Evolutionary conservation across 2,113 vertebrate species (phyloP).

Genomic region (Vireo altiloquus): DNA sequence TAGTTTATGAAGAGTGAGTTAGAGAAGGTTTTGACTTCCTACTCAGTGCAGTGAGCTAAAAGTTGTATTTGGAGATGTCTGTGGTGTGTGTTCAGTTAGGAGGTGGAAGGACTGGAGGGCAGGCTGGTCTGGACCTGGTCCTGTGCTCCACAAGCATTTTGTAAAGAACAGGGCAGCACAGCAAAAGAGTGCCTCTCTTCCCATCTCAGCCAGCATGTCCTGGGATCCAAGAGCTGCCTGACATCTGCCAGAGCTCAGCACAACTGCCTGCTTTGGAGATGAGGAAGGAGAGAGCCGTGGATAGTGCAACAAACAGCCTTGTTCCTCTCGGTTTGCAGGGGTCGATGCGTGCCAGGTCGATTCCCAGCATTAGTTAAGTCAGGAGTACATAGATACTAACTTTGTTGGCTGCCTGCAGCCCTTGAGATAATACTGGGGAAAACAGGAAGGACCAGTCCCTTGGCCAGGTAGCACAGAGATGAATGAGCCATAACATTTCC

Average conservation of each 20-base stretch:
- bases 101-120: background rate
- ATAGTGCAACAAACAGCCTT: background rate
- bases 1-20: background rate
- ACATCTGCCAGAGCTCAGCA: background rate
- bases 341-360: fast-evolving
- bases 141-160: background rate
- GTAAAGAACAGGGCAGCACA: background rate
- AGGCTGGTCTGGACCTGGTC: background rate
- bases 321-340: background rate
- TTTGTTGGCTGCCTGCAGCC: background rate
- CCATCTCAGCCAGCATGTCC: background rate
- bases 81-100: background rate
- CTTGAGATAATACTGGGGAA: background rate
- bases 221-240: background rate
- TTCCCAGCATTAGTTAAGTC: background rate
- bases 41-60: background rate
- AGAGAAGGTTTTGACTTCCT: background rate
- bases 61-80: background rate
- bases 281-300: background rate
- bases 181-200: background rate
- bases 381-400: background rate
- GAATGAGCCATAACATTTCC: background rate
- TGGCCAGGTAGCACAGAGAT: background rate
- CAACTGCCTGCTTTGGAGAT: background rate
- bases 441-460: background rate